phyloP scores from a whole-genome alignment of 2,113 vertebrate species.

The Butastur rufipennis region DNA sequence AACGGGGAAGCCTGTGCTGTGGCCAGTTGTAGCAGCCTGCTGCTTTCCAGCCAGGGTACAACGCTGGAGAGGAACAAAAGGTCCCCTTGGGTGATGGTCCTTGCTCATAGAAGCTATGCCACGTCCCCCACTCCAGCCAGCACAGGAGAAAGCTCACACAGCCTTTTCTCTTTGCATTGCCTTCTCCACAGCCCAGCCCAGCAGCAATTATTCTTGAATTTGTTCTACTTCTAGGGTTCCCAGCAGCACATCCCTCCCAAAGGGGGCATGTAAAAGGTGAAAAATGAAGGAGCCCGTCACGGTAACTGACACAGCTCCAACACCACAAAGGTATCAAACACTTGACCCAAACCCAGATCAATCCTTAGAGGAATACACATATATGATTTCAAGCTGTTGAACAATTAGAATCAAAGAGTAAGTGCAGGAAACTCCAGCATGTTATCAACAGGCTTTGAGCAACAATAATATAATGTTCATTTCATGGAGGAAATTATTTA shows the following conservation, averaged over 20 bases:
- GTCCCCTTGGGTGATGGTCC: not conserved
- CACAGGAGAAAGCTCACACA: not conserved
- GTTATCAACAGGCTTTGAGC: not conserved
- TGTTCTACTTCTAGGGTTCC: not conserved
- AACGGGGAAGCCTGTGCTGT: not conserved
- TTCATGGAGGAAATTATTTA: slow-evolving; percentile 46
- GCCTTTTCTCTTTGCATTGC: not conserved
- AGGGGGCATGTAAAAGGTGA: not conserved
- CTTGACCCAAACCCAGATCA: not conserved
- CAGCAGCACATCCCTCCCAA: fast-evolving
- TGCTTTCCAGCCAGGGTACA: not conserved
- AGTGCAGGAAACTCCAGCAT: slow-evolving; percentile 2
- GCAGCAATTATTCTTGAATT: not conserved
- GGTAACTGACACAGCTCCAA: not conserved
- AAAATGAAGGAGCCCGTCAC: not conserved
- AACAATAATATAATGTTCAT: slow-evolving; percentile 30
- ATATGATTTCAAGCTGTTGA: not conserved
- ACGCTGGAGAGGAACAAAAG: not conserved
- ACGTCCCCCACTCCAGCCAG: fast-evolving
- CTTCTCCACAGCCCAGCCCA: not conserved
- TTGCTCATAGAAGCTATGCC: not conserved
- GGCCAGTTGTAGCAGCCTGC: not conserved
- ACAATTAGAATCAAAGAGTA: not conserved
- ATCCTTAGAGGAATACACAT: not conserved
- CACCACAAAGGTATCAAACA: not conserved